phyloP scores from a whole-genome alignment of 1,140 invertebrate species.

The Oncopodura yosiiana region DNA sequence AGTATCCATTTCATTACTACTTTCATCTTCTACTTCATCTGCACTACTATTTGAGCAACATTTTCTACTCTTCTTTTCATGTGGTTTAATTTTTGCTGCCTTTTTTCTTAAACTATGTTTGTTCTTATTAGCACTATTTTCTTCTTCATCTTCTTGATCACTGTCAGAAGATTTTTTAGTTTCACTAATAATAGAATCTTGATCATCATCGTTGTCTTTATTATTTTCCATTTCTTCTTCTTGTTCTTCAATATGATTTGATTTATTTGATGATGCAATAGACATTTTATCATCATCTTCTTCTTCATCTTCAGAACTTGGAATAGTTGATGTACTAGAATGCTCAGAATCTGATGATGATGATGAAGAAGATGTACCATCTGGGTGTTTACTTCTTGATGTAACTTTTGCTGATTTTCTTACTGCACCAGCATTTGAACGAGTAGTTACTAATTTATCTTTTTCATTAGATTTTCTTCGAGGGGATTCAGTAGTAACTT shows the following conservation, averaged over 20 bases:
- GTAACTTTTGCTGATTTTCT: background rate
- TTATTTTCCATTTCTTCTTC: slow-evolving; percentile 3
- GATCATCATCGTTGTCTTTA: slow-evolving; percentile 3
- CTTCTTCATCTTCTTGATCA: background rate
- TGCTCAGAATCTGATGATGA: background rate
- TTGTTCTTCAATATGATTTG: background rate
- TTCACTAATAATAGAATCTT: background rate
- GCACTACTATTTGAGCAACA: slow-evolving; percentile 18
- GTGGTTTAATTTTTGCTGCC: slow-evolving; percentile 7
- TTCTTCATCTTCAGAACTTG: slow-evolving; percentile 4
- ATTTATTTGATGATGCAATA: slow-evolving; percentile 6
- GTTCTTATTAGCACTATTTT: slow-evolving; percentile 36
- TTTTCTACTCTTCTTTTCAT: slow-evolving; percentile 13
- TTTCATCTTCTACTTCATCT: slow-evolving; percentile 8
- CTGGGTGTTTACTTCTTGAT: background rate
- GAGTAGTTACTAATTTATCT: background rate
- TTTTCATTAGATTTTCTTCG: too few species aligned
- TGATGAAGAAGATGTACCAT: background rate
- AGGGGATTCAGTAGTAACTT: background rate
- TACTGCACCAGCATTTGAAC: background rate
- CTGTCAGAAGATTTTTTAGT: background rate
- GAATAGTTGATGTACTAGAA: too few species aligned
- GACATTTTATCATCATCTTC: slow-evolving; percentile 5
- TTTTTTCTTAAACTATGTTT: slow-evolving; percentile 8
- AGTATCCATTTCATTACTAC: too few species aligned